These are phyloP conservation scores for Halichoeres trimaculatus DNA, from an alignment of 2,113 vertebrate species.

Conservation along the genomic window DNA sequence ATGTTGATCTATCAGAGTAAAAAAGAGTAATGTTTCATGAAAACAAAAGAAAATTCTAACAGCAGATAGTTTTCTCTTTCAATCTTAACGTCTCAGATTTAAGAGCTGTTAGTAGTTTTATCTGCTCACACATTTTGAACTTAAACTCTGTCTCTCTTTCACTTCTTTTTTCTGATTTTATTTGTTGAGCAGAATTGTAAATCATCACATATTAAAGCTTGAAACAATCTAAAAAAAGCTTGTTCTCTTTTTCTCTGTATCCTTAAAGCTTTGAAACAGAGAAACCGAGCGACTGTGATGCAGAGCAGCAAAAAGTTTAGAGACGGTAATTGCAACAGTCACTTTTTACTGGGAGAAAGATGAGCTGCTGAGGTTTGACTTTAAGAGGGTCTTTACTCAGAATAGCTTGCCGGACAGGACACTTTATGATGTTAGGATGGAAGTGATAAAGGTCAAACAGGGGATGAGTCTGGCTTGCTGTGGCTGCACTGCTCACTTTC, in stretches of 20 bases:
- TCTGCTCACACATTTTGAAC: no score
- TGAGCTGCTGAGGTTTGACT: not conserved
- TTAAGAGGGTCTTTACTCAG: not conserved
- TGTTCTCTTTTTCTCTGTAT: not conserved
- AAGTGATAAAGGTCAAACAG: not conserved
- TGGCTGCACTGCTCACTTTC: not conserved
- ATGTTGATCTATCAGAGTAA: no score
- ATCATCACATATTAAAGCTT: no score
- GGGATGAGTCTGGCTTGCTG: not conserved
- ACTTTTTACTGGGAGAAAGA: not conserved
- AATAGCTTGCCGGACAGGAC: not conserved
- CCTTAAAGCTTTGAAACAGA: not conserved
- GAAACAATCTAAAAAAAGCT: no score
- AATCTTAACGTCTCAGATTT: no score
- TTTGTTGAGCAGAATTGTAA: no score
- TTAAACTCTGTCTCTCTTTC: no score
- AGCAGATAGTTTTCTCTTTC: no score
- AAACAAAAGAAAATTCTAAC: no score
- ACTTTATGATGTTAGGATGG: not conserved
- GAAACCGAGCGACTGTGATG: not conserved
- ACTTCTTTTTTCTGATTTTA: no score
- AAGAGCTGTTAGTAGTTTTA: no score
- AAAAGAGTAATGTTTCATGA: no score
- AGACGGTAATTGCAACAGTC: not conserved
- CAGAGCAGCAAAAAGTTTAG: not conserved